phyloP scores from a whole-genome alignment of 2,888 invertebrate genomes.

The Branchellion lobata region DNA sequence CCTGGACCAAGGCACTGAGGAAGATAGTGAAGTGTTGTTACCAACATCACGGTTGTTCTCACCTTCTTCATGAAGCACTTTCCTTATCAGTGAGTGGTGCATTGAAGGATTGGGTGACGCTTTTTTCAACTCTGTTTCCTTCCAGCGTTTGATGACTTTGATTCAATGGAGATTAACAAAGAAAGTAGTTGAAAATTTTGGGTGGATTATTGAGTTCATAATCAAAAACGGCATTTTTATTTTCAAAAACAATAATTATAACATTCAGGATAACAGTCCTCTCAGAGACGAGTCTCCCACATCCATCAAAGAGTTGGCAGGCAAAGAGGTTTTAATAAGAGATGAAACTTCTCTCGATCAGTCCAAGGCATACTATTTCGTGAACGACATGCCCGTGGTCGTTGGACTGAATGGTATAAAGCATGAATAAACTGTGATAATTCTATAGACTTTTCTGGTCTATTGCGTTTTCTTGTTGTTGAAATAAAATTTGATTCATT shows the following conservation, averaged over 20 bases:
- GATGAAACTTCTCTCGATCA: background rate
- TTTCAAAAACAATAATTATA: too few relatives aligned
- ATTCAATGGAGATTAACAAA: too few relatives aligned
- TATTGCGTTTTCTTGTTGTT: background rate
- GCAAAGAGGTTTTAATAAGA: background rate
- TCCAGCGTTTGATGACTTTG: too few relatives aligned
- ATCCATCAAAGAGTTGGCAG: background rate
- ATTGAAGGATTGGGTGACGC: background rate
- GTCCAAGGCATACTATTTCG: background rate
- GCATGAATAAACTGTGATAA: background rate
- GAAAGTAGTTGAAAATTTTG: too few relatives aligned
- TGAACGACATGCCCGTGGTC: background rate
- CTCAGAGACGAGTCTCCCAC: background rate
- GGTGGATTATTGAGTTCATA: too few relatives aligned
- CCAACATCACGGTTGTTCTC: slow-evolving; percentile 93
- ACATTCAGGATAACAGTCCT: background rate
- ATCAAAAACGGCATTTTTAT: too few relatives aligned
- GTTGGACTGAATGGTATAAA: background rate
- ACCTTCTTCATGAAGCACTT: slow-evolving; percentile 76
- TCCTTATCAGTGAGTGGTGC: background rate
- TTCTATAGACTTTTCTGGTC: background rate
- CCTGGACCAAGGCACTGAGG: slow-evolving; percentile 93
- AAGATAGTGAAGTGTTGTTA: slow-evolving; percentile 97
- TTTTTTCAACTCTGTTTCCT: too few relatives aligned
- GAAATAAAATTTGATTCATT: background rate